Percentiles rank a stretch among this genome's conserved stretches.
These are phyloP conservation scores for Danionella dracula DNA, from an alignment of 2,797 vertebrate genomes.

Conservation along the genomic window DNA sequence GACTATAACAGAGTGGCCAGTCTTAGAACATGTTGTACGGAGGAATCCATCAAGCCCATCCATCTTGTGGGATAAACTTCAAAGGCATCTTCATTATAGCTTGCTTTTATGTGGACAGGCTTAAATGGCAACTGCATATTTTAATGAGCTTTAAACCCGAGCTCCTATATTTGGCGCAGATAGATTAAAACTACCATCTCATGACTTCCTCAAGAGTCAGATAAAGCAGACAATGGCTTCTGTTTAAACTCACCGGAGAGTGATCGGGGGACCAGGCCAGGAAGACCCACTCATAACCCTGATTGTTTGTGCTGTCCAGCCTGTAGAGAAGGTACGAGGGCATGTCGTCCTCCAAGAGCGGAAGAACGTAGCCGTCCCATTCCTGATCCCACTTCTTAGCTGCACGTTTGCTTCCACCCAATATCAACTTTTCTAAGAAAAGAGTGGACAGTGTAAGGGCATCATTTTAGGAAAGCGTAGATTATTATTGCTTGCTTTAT, in stretches of 20 bases:
- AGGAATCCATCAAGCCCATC: no score
- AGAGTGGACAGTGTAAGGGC: no score
- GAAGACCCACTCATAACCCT: slow-evolving; percentile 86
- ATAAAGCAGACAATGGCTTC: neutral
- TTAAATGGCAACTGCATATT: neutral
- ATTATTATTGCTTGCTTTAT: no score
- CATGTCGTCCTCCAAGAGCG: slow-evolving; percentile 77
- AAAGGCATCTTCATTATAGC: neutral
- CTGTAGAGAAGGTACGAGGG: slow-evolving; percentile 83
- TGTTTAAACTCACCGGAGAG: slow-evolving; percentile 71
- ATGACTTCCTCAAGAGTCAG: neutral
- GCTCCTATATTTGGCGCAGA: neutral
- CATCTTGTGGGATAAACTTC: no score
- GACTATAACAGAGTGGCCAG: no score
- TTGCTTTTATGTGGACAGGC: neutral
- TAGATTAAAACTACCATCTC: neutral
- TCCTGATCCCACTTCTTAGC: slow-evolving; percentile 78
- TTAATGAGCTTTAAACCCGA: slow-evolving; percentile 3
- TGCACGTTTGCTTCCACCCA: slow-evolving; percentile 67
- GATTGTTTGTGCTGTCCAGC: slow-evolving; percentile 83
- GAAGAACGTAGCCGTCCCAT: slow-evolving; percentile 76
- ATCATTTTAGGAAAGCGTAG: no score
- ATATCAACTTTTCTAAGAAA: slow-evolving; percentile 74
- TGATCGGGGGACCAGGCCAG: slow-evolving; percentile 85
- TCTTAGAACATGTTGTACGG: no score